These are phyloP conservation scores for Deroptyus accipitrinus DNA, from an alignment of 2,113 vertebrate species.

Conservation along the genomic window DNA sequence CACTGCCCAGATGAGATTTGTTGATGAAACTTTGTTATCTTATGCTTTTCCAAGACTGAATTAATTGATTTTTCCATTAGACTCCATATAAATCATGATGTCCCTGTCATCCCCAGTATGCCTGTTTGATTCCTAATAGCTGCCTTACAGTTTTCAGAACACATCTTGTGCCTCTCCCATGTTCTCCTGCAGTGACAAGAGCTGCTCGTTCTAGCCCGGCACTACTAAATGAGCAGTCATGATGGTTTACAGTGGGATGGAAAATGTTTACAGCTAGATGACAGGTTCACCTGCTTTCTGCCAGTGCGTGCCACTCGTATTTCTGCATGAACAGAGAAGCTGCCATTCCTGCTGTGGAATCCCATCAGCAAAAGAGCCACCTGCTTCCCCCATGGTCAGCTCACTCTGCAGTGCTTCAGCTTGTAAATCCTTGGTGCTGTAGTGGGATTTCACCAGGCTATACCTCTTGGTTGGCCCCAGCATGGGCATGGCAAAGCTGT, in stretches of 20 bases:
- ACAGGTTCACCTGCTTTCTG: not conserved
- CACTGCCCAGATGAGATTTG: not conserved
- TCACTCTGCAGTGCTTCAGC: not conserved
- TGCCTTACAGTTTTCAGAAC: not conserved
- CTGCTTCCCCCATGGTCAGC: not conserved
- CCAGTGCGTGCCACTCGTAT: not conserved
- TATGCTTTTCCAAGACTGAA: not conserved
- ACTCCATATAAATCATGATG: not conserved
- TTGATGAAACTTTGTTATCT: not conserved
- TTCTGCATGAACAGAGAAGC: not conserved
- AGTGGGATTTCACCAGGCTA: not conserved
- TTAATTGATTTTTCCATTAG: not conserved
- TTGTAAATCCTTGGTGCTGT: accelerated
- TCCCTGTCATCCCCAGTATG: not conserved
- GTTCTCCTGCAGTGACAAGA: not conserved
- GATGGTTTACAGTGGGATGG: not conserved
- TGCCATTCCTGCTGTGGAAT: not conserved
- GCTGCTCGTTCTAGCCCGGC: not conserved
- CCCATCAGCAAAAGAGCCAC: not conserved
- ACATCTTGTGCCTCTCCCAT: not conserved
- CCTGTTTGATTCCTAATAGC: not conserved
- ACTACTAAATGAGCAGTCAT: not conserved
- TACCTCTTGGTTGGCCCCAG: not conserved
- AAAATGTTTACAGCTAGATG: not conserved
- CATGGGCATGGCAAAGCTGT: not conserved